Evolutionary conservation across 2,797 vertebrate species (phyloP), one percentile per base, ranked within the genome.

Genomic region (Huso huso): DNA sequence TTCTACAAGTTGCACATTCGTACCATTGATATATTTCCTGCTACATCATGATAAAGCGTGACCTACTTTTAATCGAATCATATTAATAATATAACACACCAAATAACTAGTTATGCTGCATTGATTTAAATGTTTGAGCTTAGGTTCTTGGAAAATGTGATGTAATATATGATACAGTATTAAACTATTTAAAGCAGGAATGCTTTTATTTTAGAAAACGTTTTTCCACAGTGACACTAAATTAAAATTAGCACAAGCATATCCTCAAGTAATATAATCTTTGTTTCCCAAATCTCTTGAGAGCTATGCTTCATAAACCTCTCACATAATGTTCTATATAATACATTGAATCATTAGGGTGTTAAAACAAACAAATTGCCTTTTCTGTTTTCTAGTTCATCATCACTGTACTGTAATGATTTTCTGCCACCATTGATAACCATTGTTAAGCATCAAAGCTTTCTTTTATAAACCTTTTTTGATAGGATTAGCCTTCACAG

Each of bases 341-440:
- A 11, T 58, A 58, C 55, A 58, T 11, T 11, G 55, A 58, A 58
- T 58, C 12, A 58, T 58, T 58, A 58, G 55, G 55, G 3, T 58
- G 10, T n/a, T 58, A 11, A 58, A 58, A 58, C 12, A 58, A 58
- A 58, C 55, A 58, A 58, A 58, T 58, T 11, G 55, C 55, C 7
- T 58, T 58, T 58, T 58, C 9, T 58, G 55, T 11, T 58, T 58
- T n/a, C 55, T 58, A 58, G 12, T 58, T 58, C 55, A 58, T 37
- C 37, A 5, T 58, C 55, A 58, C 55, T 58, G 55, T n/a, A 58
- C 55, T 58, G 12, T 58, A 58, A 58, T 58, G 55, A 58, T 58
- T n/a, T 58, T 11, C 10, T 58, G 55, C 15, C 55, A 58, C 10
- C 12, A 13, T 11, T 58, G 55, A 58, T 11, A 58, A 58, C 55